Evolutionary conservation across 2,888 invertebrate genomes (phyloP).

Genomic region (Herminia tarsipennalis): DNA sequence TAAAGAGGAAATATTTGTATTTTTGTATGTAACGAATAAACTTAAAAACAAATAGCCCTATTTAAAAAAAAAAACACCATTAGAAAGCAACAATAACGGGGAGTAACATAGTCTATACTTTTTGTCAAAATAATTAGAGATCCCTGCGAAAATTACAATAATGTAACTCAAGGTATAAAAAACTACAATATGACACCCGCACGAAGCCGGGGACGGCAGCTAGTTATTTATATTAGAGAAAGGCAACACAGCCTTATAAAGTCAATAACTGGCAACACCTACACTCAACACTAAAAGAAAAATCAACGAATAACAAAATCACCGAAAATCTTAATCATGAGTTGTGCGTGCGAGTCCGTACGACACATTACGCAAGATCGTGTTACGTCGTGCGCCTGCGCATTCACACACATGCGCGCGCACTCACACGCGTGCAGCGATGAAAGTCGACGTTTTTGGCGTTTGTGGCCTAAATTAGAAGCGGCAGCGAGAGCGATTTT

Average conservation of each 20-base stretch:
- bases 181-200: too few relatives aligned
- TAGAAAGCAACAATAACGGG: too few relatives aligned
- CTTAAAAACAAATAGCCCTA: too few relatives aligned
- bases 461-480: conserved; percentile 38
- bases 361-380: conserved; percentile 71
- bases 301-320: conserved; percentile 18
- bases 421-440: conserved; percentile 54
- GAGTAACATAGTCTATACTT: too few relatives aligned
- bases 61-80: too few relatives aligned
- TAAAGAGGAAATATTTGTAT: too few relatives aligned
- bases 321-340: conserved; percentile 41
- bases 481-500: conserved; percentile 48
- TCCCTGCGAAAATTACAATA: too few relatives aligned
- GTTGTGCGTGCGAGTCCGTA: conserved; percentile 34
- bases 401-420: conserved; percentile 30
- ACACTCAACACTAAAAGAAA: conserved; percentile 1
- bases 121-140: too few relatives aligned
- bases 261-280: background rate
- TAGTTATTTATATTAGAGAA: too few relatives aligned
- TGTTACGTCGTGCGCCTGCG: conserved; percentile 54
- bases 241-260: background rate
- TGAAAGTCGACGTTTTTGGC: conserved; percentile 58
- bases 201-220: too few relatives aligned
- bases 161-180: too few relatives aligned
- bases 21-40: too few relatives aligned